These are phyloP conservation scores for Buceros bicornis DNA, from an alignment of 2,797 vertebrate genomes.

Conservation along the genomic window DNA sequence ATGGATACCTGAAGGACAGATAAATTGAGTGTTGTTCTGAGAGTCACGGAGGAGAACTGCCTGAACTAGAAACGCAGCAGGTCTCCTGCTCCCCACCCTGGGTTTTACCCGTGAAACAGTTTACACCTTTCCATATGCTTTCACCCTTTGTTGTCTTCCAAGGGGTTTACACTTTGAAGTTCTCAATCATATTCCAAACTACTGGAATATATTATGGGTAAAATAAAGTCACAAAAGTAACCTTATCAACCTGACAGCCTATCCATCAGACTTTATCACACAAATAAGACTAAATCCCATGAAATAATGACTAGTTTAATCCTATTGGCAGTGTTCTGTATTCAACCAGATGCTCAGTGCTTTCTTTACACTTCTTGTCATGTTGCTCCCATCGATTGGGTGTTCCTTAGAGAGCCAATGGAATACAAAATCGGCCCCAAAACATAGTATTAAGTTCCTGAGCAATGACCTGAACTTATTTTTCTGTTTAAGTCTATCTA, in stretches of 20 bases:
- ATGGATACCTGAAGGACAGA: not conserved
- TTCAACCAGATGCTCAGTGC: not conserved
- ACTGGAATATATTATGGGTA: not conserved
- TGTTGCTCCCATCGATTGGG: not conserved
- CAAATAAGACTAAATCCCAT: not conserved
- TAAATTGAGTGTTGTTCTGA: not conserved
- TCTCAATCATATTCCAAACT: not conserved
- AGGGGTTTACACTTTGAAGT: not conserved
- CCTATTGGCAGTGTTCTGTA: not conserved
- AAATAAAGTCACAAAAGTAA: not conserved
- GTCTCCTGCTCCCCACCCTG: not conserved
- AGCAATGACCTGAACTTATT: not conserved
- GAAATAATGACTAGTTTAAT: not conserved
- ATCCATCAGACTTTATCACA: not conserved
- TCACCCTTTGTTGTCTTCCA: not conserved
- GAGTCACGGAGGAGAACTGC: not conserved
- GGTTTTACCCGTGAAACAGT: not conserved
- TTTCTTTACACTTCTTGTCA: not conserved
- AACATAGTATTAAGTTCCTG: not conserved
- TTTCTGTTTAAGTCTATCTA: not conserved
- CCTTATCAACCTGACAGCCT: not conserved
- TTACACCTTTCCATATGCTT: not conserved
- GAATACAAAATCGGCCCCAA: not conserved
- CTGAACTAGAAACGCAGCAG: not conserved
- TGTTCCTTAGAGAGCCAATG: not conserved